Conservation (phyloP, 2,113 vertebrate species). For the Carollia perspicillata region DNA sequence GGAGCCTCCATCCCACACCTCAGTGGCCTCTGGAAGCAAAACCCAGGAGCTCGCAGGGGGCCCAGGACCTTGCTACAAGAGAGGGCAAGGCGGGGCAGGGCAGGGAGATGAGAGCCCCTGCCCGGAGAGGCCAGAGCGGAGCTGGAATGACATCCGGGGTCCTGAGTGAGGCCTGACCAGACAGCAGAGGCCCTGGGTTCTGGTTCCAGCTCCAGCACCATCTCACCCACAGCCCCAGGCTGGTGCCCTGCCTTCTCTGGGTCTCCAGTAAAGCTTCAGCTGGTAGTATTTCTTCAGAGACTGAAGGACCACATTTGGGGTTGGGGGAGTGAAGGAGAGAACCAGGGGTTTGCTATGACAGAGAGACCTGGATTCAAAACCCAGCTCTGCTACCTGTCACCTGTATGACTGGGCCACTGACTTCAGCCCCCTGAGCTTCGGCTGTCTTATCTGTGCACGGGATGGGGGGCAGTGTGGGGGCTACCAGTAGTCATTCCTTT, state of each 20-base stretch:
- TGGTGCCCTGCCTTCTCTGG: background rate
- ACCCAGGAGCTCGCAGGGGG: background rate
- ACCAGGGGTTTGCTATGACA: background rate
- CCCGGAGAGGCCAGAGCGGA: background rate
- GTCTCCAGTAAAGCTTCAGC: background rate
- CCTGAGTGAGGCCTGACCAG: background rate
- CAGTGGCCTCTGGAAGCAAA: background rate
- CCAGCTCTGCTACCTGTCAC: background rate
- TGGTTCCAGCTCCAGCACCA: background rate
- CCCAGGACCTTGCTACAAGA: background rate
- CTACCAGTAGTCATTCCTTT: background rate
- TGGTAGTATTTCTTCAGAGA: background rate
- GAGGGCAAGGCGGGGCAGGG: background rate
- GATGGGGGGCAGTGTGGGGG: too few relatives aligned
- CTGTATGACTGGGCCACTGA: background rate
- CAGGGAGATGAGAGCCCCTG: background rate
- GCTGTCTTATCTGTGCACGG: background rate
- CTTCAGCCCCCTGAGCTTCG: background rate
- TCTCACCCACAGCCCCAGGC: background rate
- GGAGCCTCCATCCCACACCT: background rate
- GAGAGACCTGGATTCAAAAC: constrained; percentile 1
- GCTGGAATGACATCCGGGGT: background rate
- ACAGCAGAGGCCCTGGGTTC: background rate
- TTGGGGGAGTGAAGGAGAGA: accelerated
- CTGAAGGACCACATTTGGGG: background rate